These are phyloP conservation scores for Pogoniulus pusillus DNA, from an alignment of 2,797 vertebrate species.

Conservation along the genomic window DNA sequence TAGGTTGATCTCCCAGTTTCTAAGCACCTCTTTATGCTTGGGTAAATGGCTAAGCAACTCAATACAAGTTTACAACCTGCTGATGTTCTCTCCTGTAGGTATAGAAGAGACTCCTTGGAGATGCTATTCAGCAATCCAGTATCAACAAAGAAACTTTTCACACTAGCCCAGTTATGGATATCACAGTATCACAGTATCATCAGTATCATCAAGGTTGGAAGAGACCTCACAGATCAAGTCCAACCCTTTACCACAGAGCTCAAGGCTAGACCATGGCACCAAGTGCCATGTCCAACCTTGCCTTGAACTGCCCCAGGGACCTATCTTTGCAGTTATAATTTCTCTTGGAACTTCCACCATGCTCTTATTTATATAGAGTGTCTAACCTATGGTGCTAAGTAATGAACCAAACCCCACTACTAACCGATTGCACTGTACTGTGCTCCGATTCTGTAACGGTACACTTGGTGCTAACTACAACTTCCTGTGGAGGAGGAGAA, in stretches of 20 bases:
- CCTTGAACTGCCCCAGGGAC: no score
- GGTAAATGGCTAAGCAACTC: not conserved
- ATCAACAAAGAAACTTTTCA: not conserved
- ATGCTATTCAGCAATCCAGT: not conserved
- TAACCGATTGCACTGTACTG: rapidly evolving
- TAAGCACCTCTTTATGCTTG: not conserved
- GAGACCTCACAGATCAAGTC: no score
- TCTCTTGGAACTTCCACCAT: not conserved
- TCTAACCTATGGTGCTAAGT: not conserved
- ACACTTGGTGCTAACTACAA: not conserved
- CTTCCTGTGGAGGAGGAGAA: not conserved
- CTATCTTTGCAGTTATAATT: not conserved
- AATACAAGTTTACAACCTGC: not conserved
- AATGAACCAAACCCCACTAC: not conserved
- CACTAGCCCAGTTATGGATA: not conserved
- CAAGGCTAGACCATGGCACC: no score
- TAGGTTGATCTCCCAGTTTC: not conserved
- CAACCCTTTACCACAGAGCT: no score
- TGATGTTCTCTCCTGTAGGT: not conserved
- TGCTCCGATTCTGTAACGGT: not conserved
- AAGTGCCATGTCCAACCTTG: no score
- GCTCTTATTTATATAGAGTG: not conserved
- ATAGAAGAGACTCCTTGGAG: not conserved
- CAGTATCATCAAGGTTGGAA: no score
- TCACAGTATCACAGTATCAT: no score